Base-by-base conservation (phyloP, 2,888 invertebrate genomes). In the Julus scanicus region DNA sequence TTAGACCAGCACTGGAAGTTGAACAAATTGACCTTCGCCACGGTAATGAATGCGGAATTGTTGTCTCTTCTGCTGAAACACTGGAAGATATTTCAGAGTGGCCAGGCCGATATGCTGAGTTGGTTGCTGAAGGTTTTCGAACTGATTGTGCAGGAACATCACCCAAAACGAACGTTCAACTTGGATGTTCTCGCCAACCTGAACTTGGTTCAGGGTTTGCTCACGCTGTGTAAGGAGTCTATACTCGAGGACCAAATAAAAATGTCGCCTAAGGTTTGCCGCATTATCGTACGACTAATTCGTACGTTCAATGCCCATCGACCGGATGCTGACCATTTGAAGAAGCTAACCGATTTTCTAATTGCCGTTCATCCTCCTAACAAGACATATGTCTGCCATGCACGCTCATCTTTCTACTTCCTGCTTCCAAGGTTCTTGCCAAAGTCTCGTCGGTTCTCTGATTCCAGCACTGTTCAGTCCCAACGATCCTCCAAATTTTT, bases 321-420 rank as follows among this genome's bases (percentile, higher is more conserved):
- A 37, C 37, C 39, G 5, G 80, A 39, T n/a, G 49, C 20, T 40
- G 48, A 48, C 9, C 40, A 39, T 13, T 20, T 88, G n/a, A 39
- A 37, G 9, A 88, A 48, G n/a, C 37, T 88, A 11, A n/a, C 48
- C 2, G 48, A 88, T 17, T 88, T 57, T 20, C 84, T 88, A 6
- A 37, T 88, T 83, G 83, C 88, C 15, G 40, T 88, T 20, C 88
- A 88, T 48, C 88, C 88, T 2, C 71, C 71, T 20, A 84, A 83
- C 37, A 84, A 49, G 13, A 48, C 88, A 8, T 83, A 83, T n/a
- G 49, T 88, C 6, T 84, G 84, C 40, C 88, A 88, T n/a, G 83
- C 88, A 17, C 40, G 88, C 9, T 80, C 88, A 0, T 88, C 88
- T 29, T 88, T 88, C 37, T 88, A 88, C 37, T 88, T 88, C 71